These are phyloP conservation scores for Papilio helenus DNA, from an alignment of 1,140 invertebrate genomes.

Conservation along the genomic window DNA sequence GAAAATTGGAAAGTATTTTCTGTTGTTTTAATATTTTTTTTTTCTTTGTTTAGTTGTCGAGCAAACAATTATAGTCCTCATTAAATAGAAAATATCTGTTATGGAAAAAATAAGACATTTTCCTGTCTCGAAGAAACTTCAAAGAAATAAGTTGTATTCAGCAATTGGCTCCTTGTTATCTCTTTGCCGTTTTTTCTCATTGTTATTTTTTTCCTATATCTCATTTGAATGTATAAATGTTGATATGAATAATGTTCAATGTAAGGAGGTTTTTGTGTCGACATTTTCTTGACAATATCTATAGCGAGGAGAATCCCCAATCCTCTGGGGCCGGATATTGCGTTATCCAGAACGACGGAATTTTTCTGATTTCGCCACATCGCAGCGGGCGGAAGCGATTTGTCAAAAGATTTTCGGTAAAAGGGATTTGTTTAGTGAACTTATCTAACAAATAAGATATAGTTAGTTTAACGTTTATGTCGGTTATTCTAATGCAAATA, in stretches of 20 bases:
- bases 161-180: neutral
- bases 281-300: slow-evolving; percentile 25
- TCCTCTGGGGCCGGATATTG: slow-evolving; percentile 14
- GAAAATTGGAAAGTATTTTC: no score
- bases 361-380: slow-evolving; percentile 5
- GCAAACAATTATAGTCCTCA: neutral
- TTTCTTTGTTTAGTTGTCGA: neutral
- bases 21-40: no score
- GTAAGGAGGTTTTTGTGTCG: neutral
- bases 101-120: neutral
- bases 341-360: neutral
- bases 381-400: slow-evolving; percentile 7
- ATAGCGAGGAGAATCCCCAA: neutral
- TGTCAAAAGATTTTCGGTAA: neutral
- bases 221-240: neutral
- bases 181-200: neutral
- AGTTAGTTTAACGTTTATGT: neutral
- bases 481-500: no score
- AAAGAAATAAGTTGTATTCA: neutral
- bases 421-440: neutral
- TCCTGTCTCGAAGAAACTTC: neutral
- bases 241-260: slow-evolving; percentile 1
- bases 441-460: neutral
- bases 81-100: neutral
- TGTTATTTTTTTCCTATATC: neutral